Evolutionary conservation across 2,797 vertebrate genomes (phyloP).

Genomic region (Mus spretus): DNA sequence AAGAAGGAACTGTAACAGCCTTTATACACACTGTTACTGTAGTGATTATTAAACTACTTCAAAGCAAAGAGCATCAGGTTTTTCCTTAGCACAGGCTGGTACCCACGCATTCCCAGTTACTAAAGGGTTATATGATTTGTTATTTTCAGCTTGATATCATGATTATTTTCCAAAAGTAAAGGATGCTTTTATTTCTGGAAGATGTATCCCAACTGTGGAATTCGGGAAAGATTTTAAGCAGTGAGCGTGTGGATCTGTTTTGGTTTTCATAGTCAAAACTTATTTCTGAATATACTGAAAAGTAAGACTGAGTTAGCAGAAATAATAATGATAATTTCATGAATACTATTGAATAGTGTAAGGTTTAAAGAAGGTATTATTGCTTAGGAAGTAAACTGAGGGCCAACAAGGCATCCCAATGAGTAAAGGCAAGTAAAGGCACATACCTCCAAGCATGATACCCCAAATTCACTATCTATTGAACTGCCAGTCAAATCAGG

Average conservation of each 20-base stretch:
- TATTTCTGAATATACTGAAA: slow-evolving; percentile 9
- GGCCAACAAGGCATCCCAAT: too few relatives aligned
- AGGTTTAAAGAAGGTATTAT: not conserved
- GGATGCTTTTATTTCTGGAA: not conserved
- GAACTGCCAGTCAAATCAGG: not conserved
- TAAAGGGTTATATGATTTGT: not conserved
- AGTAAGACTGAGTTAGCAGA: not conserved
- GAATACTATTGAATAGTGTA: not conserved
- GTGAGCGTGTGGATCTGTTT: not conserved
- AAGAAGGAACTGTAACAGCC: not conserved
- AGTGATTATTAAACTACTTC: not conserved
- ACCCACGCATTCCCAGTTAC: not conserved
- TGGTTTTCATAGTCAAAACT: not conserved
- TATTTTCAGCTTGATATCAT: not conserved
- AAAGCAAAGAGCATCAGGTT: not conserved
- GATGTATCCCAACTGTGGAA: not conserved
- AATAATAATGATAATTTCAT: not conserved
- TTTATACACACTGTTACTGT: not conserved
- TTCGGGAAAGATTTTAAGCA: not conserved
- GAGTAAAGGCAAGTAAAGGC: not conserved
- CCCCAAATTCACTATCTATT: not conserved
- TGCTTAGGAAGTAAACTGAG: not conserved
- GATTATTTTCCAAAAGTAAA: slow-evolving; percentile 27
- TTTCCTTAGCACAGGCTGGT: not conserved
- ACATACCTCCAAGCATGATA: not conserved